Base-by-base conservation (phyloP, 2,888 invertebrate species). In the Drosophila suboccidentalis region DNA sequence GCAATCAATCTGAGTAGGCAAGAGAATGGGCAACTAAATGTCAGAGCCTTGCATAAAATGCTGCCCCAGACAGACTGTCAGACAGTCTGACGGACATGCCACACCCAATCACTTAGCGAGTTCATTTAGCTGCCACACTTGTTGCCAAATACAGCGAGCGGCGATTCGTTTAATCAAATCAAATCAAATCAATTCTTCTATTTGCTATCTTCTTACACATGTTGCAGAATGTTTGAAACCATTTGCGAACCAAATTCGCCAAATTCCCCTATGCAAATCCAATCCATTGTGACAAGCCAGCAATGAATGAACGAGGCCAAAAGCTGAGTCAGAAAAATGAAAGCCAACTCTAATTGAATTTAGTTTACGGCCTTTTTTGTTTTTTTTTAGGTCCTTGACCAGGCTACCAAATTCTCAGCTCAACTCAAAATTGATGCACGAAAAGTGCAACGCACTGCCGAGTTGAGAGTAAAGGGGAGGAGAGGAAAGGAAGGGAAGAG, bases 331-430 rank as follows among this genome's bases (percentile, higher is more conserved):
- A 47, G 38, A 44, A 44, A 49, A 47, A 68, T 64, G 62, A 51
- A 49, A 36, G 41, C 5, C 39, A 46, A 74, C 72, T 71, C 82
- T 87, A 87, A 83, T 83, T 85, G 88, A 85, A 83, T 83, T 85
- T 80, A 80, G 83, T 82, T 85, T 82, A 87, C 72, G 80, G 68
- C 67, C 67, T 75, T 19, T 68, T 73, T 26, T 26, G 26, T 26
- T 68, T 73, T 36, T 26, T 68, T 41, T 58, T 64, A 65, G 63
- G 75, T 70, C 87, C 82, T 72, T 81, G 78, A 70, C 72, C 78
- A 65, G 60, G 51, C 62, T 54, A 22, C 47, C 34, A 66, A 61
- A 53, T 54, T 47, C 51, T 17, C 36, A 15, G 36, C 32, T 36
- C 61, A 59, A 39, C 55, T 54, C 43, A 67, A 74, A 83, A 78